Evolutionary conservation across 2,888 invertebrate genomes (phyloP), one percentile per base, ranked within the genome.

Genomic region (Branchellion lobata): DNA sequence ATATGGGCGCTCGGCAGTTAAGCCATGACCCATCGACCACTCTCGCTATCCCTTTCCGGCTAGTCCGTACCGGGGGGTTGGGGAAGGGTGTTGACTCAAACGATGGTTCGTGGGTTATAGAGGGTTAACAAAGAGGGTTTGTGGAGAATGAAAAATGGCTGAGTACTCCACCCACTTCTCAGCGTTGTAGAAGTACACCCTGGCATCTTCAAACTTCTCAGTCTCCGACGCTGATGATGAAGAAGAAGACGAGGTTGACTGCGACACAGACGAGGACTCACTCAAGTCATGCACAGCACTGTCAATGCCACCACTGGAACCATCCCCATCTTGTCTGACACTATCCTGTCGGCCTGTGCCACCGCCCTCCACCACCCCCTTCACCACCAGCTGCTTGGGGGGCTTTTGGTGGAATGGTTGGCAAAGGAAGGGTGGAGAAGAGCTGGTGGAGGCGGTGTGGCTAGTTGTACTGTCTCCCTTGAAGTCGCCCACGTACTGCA

Each of bases 141-240:
- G n/a, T n/a, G n/a, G n/a, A n/a, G n/a, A n/a, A n/a, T n/a, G n/a
- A n/a, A n/a, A n/a, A n/a, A n/a, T n/a, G n/a, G n/a, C n/a, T n/a
- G n/a, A n/a, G n/a, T n/a, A n/a, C n/a, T n/a, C n/a, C n/a, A n/a
- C 24, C 36, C 40, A 53, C 65, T 65, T 61, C 57, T 77, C 34
- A 27, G 31, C 31, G n/a, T 53, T 65, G 77, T 34, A 77, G 53
- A 53, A 77, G 40, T 53, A 77, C 27, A 77, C 53, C 33, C 77
- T 33, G 24, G 77, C 77, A 77, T 77, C 77, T 65, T 77, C 77
- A 27, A 77, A 77, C 65, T 77, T 77, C 27, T 77, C 77, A 33
- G 57, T 33, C 33, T 77, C 65, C 21, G 65, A 77, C 1, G 65
- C 34, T 2, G 77, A 77, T 21, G 61, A 65, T 1, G 77, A 77